Base-by-base conservation (phyloP, 1,140 invertebrate species). In the Pseudomyrmex sp. region DNA sequence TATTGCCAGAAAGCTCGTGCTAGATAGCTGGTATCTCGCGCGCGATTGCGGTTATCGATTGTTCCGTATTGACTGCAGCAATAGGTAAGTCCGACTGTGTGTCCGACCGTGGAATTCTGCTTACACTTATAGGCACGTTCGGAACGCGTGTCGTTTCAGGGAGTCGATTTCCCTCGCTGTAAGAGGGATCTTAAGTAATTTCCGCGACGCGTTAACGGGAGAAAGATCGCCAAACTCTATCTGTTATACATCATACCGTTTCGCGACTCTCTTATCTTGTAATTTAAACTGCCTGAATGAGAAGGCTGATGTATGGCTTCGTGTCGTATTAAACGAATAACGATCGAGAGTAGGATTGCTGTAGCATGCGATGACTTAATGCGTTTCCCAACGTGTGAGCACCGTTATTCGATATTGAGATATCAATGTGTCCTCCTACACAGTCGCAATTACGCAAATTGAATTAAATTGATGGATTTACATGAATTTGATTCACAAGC, bases 61-160 rank as follows among this genome's bases (percentile, higher is more conserved):
- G 69, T 92, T 95, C 70, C 89, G 93, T 59, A 88, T 94, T 52
- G 92, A 95, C 85, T 94, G 94, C 56, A 93, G 90, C n/a, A 95
- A 88, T 90, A 89, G 68, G 90, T 93, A 59, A 75, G 80, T 77
- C 3, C 23, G 18, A 23, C 61, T 26, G 35, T 1, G 5, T 10
- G 5, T 20, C 9, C 46, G 69, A 82, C 70, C 70, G 48, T 75
- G 59, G 70, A 63, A 82, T 82, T 63, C 58, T 46, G 46, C 23
- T 79, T 69, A 50, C 12, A 3, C 52, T 18, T 26, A 62, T 23
- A 20, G 23, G n/a, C 48, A 10, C 23, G 52, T 23, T 26, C 52
- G 68, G 52, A 65, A 72, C 56, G 66, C 20, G 8, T 50, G 65
- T 69, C 62, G 46, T 83, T 83, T 77, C 62, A 13, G 0, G 12